Conservation (phyloP, 2,888 invertebrate species). For the Parnassius glacialis region DNA sequence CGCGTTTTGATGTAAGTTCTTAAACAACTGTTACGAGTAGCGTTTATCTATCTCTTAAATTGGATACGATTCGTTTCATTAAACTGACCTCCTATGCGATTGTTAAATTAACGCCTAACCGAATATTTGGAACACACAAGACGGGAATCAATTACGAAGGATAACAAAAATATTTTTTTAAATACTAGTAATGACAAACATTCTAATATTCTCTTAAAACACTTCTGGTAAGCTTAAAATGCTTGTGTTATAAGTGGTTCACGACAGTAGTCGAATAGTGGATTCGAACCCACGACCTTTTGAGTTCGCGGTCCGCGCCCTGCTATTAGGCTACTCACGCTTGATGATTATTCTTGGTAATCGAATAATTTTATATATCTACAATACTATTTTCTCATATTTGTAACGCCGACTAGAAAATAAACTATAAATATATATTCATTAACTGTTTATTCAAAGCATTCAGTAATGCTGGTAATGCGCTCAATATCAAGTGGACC, state of each 20-base stretch:
- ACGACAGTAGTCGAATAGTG: no score
- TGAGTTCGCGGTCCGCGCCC: no score
- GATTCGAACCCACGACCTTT: no score
- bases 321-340: no score
- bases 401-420: constrained; percentile 31
- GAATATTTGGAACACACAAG: not conserved
- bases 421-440: constrained; percentile 34
- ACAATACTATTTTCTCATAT: constrained; percentile 35
- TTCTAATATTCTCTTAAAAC: no score
- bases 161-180: no score
- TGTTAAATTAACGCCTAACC: constrained; percentile 1
- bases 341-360: not conserved
- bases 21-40: constrained; percentile 54
- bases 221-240: no score
- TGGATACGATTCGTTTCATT: constrained; percentile 62
- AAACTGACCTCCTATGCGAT: constrained; percentile 38
- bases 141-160: not conserved
- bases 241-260: no score
- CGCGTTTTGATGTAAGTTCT: constrained; percentile 37
- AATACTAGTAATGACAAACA: no score
- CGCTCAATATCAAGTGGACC: constrained; percentile 45
- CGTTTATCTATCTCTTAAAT: constrained; percentile 48
- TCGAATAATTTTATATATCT: not conserved
- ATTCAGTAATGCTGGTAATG: constrained; percentile 40
- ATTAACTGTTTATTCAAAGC: constrained; percentile 47